Evolutionary conservation across 1,140 invertebrate genomes (phyloP), one percentile per base, ranked within the genome.

Genomic region (Caenorhabditis inopinata): DNA sequence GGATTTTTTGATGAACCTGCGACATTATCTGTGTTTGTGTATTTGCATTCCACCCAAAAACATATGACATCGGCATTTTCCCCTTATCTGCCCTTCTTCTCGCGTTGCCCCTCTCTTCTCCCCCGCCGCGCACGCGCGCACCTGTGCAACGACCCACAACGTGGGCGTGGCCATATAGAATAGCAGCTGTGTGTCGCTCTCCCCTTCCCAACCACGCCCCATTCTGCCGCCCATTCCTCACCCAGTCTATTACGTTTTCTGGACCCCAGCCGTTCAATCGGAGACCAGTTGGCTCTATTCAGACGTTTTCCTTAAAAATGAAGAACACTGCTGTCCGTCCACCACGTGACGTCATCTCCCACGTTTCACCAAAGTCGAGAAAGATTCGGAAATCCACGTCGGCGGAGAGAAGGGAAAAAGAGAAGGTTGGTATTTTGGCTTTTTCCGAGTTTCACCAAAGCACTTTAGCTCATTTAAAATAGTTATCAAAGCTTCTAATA

Each of bases 351-450:
- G 32, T 21, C n/a, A 68, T 68, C n/a, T 42, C 32, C 25, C 58
- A 68, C 32, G 58, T 68, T 3, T 68, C 58, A 5, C 58, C 58
- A 42, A 68, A 68, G n/a, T 68, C 58, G 2, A 42, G 58, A 9
- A 68, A 68, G n/a, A 68, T 68, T 27, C 32, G 58, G 12, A 68
- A 68, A 14, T 68, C 58, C n/a, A 68, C 58, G 4, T 68, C 58
- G 38, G 58, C 58, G 7, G 58, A 68, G 32, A 29, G 58, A 21
- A 18, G 58, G 4, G 58, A 68, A 38, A 68, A 68, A 32, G 58
- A 68, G 7, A 68, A 68, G 32, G 58, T 68, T 42, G 38, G 25
- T 68, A 6, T 58, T 58, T 48, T 23, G 11, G 18, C 1, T 58
- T 1, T 32, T 58, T 42, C 5, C 14, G 14, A 42, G 38, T 42